phyloP scores from a whole-genome alignment of 2,888 invertebrate species.

The Pachliopta kotzebuea region DNA sequence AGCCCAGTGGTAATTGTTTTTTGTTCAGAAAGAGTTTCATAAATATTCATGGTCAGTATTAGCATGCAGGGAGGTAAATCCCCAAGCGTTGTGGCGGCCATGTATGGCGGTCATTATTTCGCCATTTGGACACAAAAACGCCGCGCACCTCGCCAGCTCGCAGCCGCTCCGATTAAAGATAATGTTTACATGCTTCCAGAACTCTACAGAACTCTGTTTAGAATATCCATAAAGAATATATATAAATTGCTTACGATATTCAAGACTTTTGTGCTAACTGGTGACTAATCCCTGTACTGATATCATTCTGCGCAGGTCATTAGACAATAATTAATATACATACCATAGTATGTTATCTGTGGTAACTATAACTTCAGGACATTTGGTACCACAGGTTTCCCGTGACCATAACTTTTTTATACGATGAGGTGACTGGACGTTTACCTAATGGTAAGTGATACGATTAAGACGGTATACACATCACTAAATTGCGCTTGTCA shows the following conservation, averaged over 20 bases:
- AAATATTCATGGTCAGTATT: constrained; percentile 75
- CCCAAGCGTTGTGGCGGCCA: constrained; percentile 48
- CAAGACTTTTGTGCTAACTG: neutral
- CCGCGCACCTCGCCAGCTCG: constrained; percentile 52
- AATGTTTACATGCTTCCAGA: constrained; percentile 27
- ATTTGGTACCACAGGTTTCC: no score
- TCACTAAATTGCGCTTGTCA: no score
- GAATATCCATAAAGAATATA: neutral
- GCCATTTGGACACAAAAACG: constrained; percentile 73
- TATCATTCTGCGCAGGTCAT: no score
- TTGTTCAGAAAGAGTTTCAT: constrained; percentile 64
- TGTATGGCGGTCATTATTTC: constrained; percentile 73
- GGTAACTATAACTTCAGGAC: no score
- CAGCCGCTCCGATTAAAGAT: constrained; percentile 30
- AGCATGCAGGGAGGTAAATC: constrained; percentile 62
- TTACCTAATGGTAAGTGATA: no score
- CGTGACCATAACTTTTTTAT: no score
- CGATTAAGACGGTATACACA: no score
- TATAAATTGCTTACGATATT: neutral
- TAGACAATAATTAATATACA: no score
- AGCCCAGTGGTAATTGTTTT: constrained; percentile 42
- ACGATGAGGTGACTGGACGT: no score
- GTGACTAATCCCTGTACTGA: no score
- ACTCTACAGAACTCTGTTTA: constrained; percentile 10
- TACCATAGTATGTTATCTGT: no score